Base-by-base conservation (phyloP, 2,113 vertebrate genomes). In the Neolamprologus toae region DNA sequence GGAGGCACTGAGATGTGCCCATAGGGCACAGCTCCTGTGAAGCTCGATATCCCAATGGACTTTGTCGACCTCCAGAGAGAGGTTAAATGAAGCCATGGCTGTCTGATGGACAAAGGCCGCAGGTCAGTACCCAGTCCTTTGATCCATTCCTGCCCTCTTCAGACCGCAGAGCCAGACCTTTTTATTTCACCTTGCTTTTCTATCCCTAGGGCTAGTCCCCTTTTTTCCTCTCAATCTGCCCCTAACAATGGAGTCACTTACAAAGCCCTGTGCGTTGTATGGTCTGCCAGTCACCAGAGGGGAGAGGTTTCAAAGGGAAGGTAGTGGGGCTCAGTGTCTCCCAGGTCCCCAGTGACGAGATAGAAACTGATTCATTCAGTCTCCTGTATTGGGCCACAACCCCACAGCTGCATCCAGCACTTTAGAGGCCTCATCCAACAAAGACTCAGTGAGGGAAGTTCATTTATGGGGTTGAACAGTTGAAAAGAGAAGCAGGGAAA, bases 201-300 rank as follows among this genome's bases (percentile, higher is more conserved):
- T 93, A 87, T 95, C 95, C 94, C 90, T 68, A 90, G 82, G 95
- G 94, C 93, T 92, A 93, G 90, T 90, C 91, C 90, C 93, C 93
- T 92, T 94, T 93, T 94, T 96, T 95, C 91, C 95, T 94, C 94
- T 95, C 95, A 95, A 94, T 96, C 95, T 93, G 93, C 92, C 93
- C 88, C 95, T 81, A 89, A 97, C 95, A 96, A 96, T 96, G 94
- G 96, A 97, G 92, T 97, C 96, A 96, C 96, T 97, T 96, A 97
- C 96, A 96, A 96, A 97, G 96, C 95, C 94, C 90, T 86, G 93
- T 95, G 94, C 92, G 79, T 89, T 96, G 94, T 95, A 94, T 95
- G 93, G 93, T 93, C 91, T 92, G 93, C 94, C 93, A 96, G 94
- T 96, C 96, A 96, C 95, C 94, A 94, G 88, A 95, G 90, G 94